Percentiles rank a stretch among this genome's conserved stretches.
Conservation (phyloP, 2,113 vertebrate genomes). For the Melanotaenia duboulayi region DNA sequence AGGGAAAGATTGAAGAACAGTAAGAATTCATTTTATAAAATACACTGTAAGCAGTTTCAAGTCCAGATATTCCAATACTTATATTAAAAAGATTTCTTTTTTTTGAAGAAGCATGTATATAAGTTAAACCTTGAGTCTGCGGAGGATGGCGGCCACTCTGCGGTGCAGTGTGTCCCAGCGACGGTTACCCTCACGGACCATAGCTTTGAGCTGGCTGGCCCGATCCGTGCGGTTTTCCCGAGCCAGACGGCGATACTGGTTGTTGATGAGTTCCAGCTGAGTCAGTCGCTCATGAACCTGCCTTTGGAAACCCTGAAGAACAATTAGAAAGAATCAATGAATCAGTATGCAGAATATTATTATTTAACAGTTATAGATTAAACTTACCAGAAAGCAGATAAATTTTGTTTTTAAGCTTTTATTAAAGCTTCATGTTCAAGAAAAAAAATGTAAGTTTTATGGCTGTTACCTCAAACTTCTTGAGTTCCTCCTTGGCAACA, state of each 20-base stretch:
- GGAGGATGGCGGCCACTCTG: slow-evolving; percentile 86
- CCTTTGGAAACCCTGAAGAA: slow-evolving; percentile 88
- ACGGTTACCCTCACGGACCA: slow-evolving; percentile 91
- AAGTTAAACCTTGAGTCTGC: slow-evolving; percentile 87
- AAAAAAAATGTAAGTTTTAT: too few relatives aligned
- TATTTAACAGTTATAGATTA: too few relatives aligned
- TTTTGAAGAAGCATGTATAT: too few relatives aligned
- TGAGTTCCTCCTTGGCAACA: slow-evolving; percentile 92
- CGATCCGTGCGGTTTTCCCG: slow-evolving; percentile 92
- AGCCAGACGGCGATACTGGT: slow-evolving; percentile 93
- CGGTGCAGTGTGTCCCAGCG: slow-evolving; percentile 93
- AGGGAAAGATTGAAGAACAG: neutral
- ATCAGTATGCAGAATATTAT: neutral
- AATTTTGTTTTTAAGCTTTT: too few relatives aligned
- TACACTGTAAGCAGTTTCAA: too few relatives aligned
- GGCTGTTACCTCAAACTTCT: slow-evolving; percentile 90
- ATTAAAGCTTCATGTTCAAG: too few relatives aligned
- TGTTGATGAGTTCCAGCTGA: slow-evolving; percentile 94
- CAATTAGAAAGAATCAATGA: neutral
- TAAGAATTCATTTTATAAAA: too few relatives aligned
- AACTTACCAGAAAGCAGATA: too few relatives aligned
- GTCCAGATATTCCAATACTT: too few relatives aligned
- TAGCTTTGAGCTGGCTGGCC: slow-evolving; percentile 88
- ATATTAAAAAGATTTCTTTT: too few relatives aligned
- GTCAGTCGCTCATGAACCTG: slow-evolving; percentile 91